These are phyloP conservation scores for Enteromius mattozi DNA, from an alignment of 2,797 vertebrate genomes.

Conservation along the genomic window DNA sequence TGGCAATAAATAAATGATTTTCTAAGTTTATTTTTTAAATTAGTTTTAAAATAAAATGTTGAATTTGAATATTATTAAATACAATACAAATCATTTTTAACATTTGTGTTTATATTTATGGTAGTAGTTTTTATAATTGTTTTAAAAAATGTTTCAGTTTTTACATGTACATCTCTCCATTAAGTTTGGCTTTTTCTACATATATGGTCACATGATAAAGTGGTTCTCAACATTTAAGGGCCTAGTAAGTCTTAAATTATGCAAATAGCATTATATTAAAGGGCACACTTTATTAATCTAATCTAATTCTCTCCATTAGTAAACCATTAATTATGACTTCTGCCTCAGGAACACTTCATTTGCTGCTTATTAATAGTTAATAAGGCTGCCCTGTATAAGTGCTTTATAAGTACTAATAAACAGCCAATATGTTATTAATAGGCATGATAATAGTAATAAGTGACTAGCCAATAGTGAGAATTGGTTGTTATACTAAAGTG, in stretches of 20 bases:
- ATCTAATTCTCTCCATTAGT: background rate
- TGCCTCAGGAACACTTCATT: background rate
- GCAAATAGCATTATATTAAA: background rate
- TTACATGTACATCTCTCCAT: background rate
- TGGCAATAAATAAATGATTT: background rate
- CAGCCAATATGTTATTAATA: background rate
- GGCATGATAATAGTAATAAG: background rate
- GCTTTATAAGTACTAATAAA: background rate
- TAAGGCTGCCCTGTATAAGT: background rate
- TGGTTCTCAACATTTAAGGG: background rate
- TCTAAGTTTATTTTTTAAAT: background rate
- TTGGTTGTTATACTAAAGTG: background rate
- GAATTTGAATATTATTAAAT: background rate
- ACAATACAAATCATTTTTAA: background rate
- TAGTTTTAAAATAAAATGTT: background rate
- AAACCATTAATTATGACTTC: background rate
- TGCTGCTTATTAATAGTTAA: background rate
- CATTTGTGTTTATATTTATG: background rate
- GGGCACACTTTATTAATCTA: background rate
- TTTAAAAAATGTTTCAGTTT: background rate
- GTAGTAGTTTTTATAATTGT: background rate
- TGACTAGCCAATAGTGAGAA: background rate
- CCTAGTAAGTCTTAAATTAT: background rate
- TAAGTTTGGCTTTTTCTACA: background rate
- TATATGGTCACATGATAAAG: background rate